These are phyloP conservation scores for Turnix velox DNA, from an alignment of 2,113 vertebrate species.

Conservation along the genomic window DNA sequence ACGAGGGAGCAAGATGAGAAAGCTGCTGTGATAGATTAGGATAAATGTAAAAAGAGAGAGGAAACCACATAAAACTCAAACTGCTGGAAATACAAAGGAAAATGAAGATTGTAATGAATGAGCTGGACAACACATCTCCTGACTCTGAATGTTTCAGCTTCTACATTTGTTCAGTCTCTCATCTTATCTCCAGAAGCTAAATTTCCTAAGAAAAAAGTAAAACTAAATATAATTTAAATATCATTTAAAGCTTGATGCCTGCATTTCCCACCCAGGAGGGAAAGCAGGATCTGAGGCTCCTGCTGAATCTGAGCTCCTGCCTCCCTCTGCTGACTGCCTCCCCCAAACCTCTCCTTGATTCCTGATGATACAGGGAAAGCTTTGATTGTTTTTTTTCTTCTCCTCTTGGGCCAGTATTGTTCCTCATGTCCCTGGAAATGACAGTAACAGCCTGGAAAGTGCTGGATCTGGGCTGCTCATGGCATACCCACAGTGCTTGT, in stretches of 20 bases:
- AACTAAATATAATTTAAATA: background rate
- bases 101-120: background rate
- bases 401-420: background rate
- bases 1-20: background rate
- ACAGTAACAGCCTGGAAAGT: accelerated
- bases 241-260: background rate
- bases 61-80: background rate
- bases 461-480: accelerated
- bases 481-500: accelerated
- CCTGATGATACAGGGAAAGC: background rate
- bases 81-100: background rate
- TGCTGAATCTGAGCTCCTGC: background rate
- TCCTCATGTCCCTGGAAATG: background rate
- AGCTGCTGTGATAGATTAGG: background rate
- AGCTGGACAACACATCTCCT: background rate
- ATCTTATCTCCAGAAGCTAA: background rate
- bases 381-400: accelerated
- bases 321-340: slow-evolving; percentile 49
- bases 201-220: background rate
- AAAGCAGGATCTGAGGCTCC: accelerated
- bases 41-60: background rate
- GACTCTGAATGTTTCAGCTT: background rate
- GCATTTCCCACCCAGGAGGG: background rate
- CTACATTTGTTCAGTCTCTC: background rate
- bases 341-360: background rate